Evolutionary conservation across 2,888 invertebrate genomes (phyloP).

Genomic region (Petrophora chlorosata): DNA sequence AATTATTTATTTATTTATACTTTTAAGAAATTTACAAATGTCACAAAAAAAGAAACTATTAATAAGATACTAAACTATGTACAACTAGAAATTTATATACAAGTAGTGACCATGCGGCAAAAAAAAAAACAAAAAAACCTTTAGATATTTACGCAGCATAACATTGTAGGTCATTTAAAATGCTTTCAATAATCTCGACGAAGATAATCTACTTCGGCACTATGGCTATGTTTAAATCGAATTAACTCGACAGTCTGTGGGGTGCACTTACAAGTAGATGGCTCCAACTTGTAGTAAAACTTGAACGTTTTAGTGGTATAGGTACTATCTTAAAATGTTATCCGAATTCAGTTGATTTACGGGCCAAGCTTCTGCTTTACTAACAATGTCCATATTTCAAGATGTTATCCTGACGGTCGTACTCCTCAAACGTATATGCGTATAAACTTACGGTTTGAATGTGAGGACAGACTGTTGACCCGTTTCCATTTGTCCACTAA

Average conservation of each 20-base stretch:
- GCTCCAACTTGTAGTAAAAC: not conserved
- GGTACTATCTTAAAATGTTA: not conserved
- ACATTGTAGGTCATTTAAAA: too few relatives aligned
- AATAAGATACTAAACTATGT: too few relatives aligned
- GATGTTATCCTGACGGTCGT: not conserved
- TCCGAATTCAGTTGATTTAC: not conserved
- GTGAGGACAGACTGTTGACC: too few relatives aligned
- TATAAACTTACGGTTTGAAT: not conserved
- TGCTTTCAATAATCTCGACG: not conserved
- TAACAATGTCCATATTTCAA: not conserved
- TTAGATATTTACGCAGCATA: too few relatives aligned
- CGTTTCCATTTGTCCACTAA: too few relatives aligned
- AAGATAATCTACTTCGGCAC: constrained; percentile 3
- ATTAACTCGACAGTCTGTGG: constrained; percentile 6
- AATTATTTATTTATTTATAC: too few relatives aligned
- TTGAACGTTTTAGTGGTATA: not conserved
- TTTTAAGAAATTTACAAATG: too few relatives aligned
- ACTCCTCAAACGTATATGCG: not conserved
- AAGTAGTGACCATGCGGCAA: too few relatives aligned
- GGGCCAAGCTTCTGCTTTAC: not conserved
- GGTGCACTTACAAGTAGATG: not conserved
- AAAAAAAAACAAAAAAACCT: too few relatives aligned
- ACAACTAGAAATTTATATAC: too few relatives aligned
- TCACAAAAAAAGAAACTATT: too few relatives aligned
- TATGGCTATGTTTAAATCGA: not conserved